Evolutionary conservation across 2,888 invertebrate genomes (phyloP), one percentile per base, ranked within the genome.

Genomic region (Ctena decussata): DNA sequence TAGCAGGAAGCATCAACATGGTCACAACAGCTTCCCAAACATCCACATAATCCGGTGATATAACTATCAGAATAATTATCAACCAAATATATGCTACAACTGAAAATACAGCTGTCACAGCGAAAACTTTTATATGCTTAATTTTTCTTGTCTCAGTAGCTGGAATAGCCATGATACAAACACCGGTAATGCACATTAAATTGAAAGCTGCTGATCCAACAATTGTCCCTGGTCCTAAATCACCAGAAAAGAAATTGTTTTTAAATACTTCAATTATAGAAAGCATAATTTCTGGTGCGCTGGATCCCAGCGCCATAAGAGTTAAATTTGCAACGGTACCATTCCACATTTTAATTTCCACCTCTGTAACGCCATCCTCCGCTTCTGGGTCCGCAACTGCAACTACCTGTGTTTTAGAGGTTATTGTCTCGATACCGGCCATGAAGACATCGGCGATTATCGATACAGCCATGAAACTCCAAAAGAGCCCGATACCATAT

Each of bases 31-130:
- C 97, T 92, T 97, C 97, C 97, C 97, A 97, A 15, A 96, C 89
- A 72, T 97, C 96, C 41, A 97, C 91, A 77, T 91, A 94, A 85
- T 95, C 94, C 0, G 96, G 96, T 0, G 96, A 94, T 49, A 96
- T 94, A 32, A 91, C 93, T 15, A 96, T 94, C 79, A 97, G 94
- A 82, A 97, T 96, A 39, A 97, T 91, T 70, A 97, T 94, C 41
- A 97, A 95, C 97, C 97, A 97, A 65, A 97, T 90, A 94, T 97
- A 97, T 12, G 97, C 97, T 85, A 97, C 96, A 30, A 97, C 91
- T 37, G 94, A 95, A 92, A 96, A 96, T 46, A 93, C 89, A 6
- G 96, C 94, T 0, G 96, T 96, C n/a, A 95, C 93, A 8, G 92
- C 85, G 86, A 96, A 96, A 74, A 96, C 96, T 92, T 96, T 96